These are phyloP conservation scores for Macaca nemestrina DNA, from an alignment of 2,113 vertebrate species.

Conservation along the genomic window DNA sequence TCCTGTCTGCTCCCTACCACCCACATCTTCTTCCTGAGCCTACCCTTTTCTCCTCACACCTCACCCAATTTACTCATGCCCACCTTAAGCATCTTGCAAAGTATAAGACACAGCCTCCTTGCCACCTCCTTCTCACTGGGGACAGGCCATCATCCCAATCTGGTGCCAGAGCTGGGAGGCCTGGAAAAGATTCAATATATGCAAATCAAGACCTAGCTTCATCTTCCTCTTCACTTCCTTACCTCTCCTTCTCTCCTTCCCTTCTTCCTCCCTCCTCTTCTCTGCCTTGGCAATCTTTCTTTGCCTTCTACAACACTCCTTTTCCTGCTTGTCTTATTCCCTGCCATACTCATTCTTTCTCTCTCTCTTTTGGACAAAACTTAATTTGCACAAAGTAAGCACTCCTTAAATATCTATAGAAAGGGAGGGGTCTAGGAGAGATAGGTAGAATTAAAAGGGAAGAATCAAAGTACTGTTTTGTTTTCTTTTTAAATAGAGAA, in stretches of 20 bases:
- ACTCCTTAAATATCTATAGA: not conserved
- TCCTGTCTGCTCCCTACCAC: not conserved
- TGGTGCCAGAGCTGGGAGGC: not conserved
- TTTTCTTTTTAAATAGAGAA: slow-evolving; percentile 45
- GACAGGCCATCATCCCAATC: not conserved
- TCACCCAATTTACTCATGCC: not conserved
- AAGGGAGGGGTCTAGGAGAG: not conserved
- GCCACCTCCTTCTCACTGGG: not conserved
- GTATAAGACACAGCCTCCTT: not conserved
- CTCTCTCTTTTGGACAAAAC: slow-evolving; percentile 40
- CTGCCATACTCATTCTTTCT: not conserved
- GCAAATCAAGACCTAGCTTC: not conserved
- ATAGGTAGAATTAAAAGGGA: slow-evolving; percentile 24
- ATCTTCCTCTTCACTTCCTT: not conserved
- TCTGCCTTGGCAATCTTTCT: not conserved
- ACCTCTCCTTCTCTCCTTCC: not conserved
- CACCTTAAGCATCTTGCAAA: not conserved
- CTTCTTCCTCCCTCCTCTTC: not conserved
- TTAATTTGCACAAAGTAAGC: slow-evolving; percentile 31
- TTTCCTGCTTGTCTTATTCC: not conserved
- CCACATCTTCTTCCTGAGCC: not conserved
- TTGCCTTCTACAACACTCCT: not conserved
- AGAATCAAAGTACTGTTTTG: not conserved
- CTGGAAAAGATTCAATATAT: not conserved
- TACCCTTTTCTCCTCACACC: not conserved